phyloP scores from a whole-genome alignment of 2,797 vertebrate genomes.

The Premnoplex brunnescens region DNA sequence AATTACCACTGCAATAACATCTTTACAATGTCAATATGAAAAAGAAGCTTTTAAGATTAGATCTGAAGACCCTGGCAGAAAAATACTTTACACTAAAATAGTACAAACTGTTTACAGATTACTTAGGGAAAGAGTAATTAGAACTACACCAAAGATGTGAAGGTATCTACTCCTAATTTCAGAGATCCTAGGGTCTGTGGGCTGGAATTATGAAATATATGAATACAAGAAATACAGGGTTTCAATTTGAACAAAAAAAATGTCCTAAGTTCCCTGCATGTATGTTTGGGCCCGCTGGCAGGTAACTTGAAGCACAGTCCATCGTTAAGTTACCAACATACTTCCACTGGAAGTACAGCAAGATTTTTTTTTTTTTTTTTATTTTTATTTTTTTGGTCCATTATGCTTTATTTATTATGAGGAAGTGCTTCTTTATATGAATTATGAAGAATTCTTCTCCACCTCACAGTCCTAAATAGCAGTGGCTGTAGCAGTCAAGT shows the following conservation, averaged over 20 bases:
- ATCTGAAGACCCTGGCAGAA: neutral
- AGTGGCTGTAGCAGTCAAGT: neutral
- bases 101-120: neutral
- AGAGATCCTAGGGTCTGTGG: neutral
- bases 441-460: neutral
- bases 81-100: neutral
- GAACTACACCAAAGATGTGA: neutral
- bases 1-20: neutral
- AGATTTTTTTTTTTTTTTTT: neutral
- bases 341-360: fast-evolving
- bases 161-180: neutral
- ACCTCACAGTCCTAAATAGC: neutral
- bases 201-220: neutral
- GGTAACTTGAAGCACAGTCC: neutral
- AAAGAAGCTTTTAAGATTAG: neutral
- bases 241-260: neutral
- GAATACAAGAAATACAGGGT: neutral
- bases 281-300: neutral
- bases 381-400: neutral
- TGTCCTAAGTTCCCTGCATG: neutral
- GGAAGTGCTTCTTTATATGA: neutral
- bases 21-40: neutral
- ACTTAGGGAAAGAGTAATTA: neutral
- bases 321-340: neutral
- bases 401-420: neutral